Evolutionary conservation across 2,113 vertebrate genomes (phyloP), one percentile per base, ranked within the genome.

Genomic region (Meles meles): DNA sequence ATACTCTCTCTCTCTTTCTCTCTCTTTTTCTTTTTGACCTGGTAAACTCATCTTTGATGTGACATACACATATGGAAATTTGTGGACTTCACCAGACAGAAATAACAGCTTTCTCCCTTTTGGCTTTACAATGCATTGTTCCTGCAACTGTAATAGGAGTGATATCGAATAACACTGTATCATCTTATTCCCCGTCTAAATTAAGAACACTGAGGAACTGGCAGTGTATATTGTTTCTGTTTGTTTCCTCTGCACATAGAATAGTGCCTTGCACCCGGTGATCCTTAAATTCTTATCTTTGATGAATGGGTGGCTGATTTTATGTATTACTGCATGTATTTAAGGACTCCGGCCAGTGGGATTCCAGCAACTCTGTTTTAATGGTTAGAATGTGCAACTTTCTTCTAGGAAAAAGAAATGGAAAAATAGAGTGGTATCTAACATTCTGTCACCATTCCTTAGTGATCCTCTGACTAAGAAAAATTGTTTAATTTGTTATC

Each of bases 271-370:
- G 29, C 13, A 74, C 37, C 95, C 1, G 52, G 11, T 1, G 52
- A 83, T 92, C 92, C 83, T 86, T 89, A 65, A 72, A 61, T 83
- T 29, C 27, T 94, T 87, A 94, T 44, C 52, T 90, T 76, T 85
- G 34, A 92, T 67, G 20, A 94, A 80, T 95, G 76, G 57, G 37
- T 31, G 14, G 3, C n/a, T 93, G 57, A 2, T 37, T 83, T 90
- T 49, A 47, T 76, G 5, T 71, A 77, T 84, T 89, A 63, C 31
- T 74, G 11, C 21, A 5, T 67, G 55, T 37, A 67, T 80, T 90
- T 44, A 42, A 55, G 10, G 23, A 80, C 57, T 39, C 27, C 59
- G 25, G 17, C 29, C 67, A 11, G 29, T 25, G 34, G 10, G 44
- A 42, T 71, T 88, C 47, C 14, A 76, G 29, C 31, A 81, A 17